Evolutionary conservation across 1,140 invertebrate genomes (phyloP).

Genomic region (Procambarus virginalis): DNA sequence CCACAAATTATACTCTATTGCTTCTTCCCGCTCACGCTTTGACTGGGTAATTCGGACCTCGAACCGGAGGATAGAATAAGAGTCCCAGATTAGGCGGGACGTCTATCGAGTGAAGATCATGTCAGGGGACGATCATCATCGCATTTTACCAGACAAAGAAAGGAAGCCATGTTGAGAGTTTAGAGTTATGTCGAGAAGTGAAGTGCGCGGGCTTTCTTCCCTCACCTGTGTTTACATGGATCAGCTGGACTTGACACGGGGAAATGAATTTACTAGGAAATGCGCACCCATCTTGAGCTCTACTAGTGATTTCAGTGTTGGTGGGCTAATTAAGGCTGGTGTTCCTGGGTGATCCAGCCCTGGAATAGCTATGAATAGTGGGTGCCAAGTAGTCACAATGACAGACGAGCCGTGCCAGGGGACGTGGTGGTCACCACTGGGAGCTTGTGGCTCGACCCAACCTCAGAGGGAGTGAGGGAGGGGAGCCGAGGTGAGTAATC

Average conservation of each 20-base stretch:
- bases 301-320: no score
- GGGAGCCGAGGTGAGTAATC: no score
- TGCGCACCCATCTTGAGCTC: no score
- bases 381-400: no score
- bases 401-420: no score
- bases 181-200: slow-evolving; percentile 25
- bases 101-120: background rate
- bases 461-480: no score
- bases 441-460: no score
- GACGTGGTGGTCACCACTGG: no score
- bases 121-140: background rate
- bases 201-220: background rate
- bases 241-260: background rate
- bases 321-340: no score
- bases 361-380: no score
- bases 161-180: slow-evolving; percentile 73
- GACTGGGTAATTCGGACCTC: slow-evolving; percentile 64
- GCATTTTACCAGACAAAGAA: slow-evolving; percentile 53
- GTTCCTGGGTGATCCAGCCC: no score
- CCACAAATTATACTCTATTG: slow-evolving; percentile 82
- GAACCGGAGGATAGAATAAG: background rate
- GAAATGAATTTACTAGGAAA: no score
- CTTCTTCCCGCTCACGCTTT: slow-evolving; percentile 71
- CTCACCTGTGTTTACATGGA: background rate
- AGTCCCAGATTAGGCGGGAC: background rate